phyloP scores from a whole-genome alignment of 2,797 vertebrate species.

The Rallus crepitans region DNA sequence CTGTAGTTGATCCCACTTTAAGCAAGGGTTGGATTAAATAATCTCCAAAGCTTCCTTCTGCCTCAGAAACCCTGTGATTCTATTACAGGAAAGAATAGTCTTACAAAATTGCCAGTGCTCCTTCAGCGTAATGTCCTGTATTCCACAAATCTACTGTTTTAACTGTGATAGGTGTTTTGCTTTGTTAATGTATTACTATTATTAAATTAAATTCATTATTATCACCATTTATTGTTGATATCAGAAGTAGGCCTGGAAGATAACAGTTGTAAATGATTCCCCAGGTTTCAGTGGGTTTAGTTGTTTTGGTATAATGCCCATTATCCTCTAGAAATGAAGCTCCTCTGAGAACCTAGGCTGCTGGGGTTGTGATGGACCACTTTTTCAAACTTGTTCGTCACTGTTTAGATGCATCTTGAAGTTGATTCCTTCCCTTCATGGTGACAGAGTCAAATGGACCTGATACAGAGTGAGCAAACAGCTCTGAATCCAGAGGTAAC shows the following conservation, averaged over 20 bases:
- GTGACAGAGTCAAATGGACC: neutral
- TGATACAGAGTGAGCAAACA: neutral
- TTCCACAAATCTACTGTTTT: neutral
- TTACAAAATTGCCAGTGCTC: neutral
- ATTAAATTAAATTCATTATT: neutral
- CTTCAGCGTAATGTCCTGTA: neutral
- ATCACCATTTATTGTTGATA: neutral
- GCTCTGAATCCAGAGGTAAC: neutral
- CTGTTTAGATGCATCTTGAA: neutral
- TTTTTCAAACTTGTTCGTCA: neutral
- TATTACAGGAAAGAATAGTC: neutral
- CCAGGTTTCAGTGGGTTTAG: neutral
- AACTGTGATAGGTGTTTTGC: neutral
- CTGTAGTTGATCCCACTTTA: neutral
- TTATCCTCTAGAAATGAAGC: neutral
- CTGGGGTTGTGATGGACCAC: neutral
- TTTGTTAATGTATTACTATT: neutral
- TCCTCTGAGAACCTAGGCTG: neutral
- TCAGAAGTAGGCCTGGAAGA: neutral
- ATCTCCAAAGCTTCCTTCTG: neutral
- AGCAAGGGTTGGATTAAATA: neutral
- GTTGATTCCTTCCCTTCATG: neutral
- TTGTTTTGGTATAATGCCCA: neutral
- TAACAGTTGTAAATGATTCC: neutral
- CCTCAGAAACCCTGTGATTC: neutral